These are phyloP conservation scores for Brachyistius frenatus DNA, from an alignment of 2,113 vertebrate genomes.

Conservation along the genomic window DNA sequence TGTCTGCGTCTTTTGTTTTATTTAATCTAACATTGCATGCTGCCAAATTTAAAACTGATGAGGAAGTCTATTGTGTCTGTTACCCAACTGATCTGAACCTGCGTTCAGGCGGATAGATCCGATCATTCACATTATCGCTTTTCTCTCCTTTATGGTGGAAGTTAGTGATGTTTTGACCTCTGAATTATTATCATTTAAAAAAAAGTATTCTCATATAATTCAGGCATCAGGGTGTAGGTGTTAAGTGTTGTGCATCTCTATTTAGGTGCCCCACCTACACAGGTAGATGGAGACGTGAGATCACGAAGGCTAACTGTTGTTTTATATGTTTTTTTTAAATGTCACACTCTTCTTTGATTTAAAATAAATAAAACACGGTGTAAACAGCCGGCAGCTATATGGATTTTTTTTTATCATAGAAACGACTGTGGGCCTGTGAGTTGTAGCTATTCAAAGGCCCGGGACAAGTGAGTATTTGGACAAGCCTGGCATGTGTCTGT, in stretches of 20 bases:
- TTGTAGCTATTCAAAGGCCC: constrained; percentile 13
- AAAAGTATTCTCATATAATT: neutral
- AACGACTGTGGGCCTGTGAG: neutral
- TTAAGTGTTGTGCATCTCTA: constrained; percentile 30
- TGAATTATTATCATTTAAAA: neutral
- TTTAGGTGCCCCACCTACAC: constrained; percentile 59
- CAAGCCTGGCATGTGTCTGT: constrained; percentile 3
- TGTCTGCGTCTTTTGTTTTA: neutral
- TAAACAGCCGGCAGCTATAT: neutral
- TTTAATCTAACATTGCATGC: constrained; percentile 25
- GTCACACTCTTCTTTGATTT: neutral
- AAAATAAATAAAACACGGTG: neutral
- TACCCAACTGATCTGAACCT: constrained; percentile 39
- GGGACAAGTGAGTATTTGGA: constrained; percentile 1
- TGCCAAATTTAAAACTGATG: constrained; percentile 57
- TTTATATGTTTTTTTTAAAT: neutral
- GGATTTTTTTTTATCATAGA: constrained; percentile 8
- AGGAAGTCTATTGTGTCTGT: constrained; percentile 78
- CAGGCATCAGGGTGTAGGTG: neutral
- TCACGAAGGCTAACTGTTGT: neutral
- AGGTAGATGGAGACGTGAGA: constrained; percentile 43
- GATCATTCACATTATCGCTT: neutral
- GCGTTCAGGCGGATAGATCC: constrained; percentile 22
- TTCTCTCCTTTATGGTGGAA: neutral
- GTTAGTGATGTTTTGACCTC: neutral